phyloP scores from a whole-genome alignment of 2,888 invertebrate genomes.

The Trachelus iudaicus region DNA sequence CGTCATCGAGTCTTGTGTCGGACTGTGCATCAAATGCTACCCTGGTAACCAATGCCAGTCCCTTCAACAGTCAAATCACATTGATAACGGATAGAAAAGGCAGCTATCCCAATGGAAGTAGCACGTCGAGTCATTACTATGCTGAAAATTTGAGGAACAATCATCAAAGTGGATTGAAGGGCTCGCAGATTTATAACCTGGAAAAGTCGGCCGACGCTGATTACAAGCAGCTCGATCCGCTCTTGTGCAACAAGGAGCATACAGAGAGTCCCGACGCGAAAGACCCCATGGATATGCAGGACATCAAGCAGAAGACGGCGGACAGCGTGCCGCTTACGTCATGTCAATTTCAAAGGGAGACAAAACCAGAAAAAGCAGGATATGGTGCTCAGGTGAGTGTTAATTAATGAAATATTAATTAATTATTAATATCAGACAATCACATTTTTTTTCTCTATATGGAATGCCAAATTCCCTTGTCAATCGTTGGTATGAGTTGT shows the following conservation, averaged over 20 bases:
- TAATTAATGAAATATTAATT: not conserved
- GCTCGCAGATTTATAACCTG: slow-evolving; percentile 50
- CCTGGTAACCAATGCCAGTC: slow-evolving; percentile 57
- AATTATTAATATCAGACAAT: not conserved
- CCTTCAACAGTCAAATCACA: slow-evolving; percentile 61
- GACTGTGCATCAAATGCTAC: slow-evolving; percentile 61
- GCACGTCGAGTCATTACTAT: slow-evolving; percentile 49
- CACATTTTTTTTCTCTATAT: not conserved
- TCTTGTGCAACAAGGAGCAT: slow-evolving; percentile 26
- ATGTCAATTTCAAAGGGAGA: slow-evolving; percentile 33
- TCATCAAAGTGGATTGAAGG: slow-evolving; percentile 38
- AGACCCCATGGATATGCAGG: slow-evolving; percentile 39
- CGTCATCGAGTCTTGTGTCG: slow-evolving; percentile 47
- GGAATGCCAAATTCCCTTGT: not conserved
- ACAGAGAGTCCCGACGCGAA: slow-evolving; percentile 12
- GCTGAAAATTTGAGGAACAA: slow-evolving; percentile 57
- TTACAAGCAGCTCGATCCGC: slow-evolving; percentile 54
- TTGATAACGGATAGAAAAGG: slow-evolving; percentile 42
- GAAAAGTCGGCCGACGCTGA: slow-evolving; percentile 38
- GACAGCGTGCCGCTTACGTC: slow-evolving; percentile 6
- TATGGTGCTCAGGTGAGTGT: slow-evolving; percentile 33
- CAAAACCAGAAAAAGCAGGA: slow-evolving; percentile 12
- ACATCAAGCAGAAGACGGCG: slow-evolving; percentile 26
- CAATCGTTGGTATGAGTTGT: too few relatives aligned
- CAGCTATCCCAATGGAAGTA: slow-evolving; percentile 8